Base-by-base conservation (phyloP, 1,140 invertebrate genomes). In the Aphaenogaster ashmeadi region DNA sequence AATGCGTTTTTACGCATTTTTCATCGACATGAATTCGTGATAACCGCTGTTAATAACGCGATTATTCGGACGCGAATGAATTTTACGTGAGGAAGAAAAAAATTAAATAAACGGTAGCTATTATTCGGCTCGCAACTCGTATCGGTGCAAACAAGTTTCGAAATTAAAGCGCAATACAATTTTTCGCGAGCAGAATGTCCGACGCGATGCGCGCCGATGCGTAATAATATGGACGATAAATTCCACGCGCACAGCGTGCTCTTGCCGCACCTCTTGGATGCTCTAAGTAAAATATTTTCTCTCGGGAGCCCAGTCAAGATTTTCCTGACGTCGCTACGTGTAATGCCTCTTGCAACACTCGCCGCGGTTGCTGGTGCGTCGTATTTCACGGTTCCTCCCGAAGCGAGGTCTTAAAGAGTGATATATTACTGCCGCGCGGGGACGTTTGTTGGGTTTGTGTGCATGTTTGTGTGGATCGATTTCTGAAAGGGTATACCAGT, bases 301-400 rank as follows among this genome's bases (percentile, higher is more conserved):
- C 84, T 21, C 41, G 87, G 75, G 75, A 88, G 84, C 67, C 75
- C 56, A 79, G 87, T 88, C 87, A 88, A 87, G 87, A 88, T 88
- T 88, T 88, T 88, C 69, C 64, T 81, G 60, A 75, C 69, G 52
- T 74, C 47, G 67, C 74, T 87, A 81, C 77, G 50, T 88, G 87
- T 88, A 88, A 88, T 87, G 84, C 74, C 50, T 88, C 83, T 86
- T 86, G 83, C 74, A 86, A 52, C 87, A 88, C 87, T 79, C 87
- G 58, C 87, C 81, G 62, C 44, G 64, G 87, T 77, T 78, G 84
- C 83, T 50, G 54, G 52, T 75, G 84, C 84, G 72, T 87, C 84
- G 84, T 88, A 88, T 87, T 88, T 88, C 87, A 88, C 84, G 75
- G 75, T 67, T 80, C 75, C 84, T 86, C 64, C 64, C 75, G 83